Base-by-base conservation (phyloP, 2,888 invertebrate species). In the Xestia ashworthii region DNA sequence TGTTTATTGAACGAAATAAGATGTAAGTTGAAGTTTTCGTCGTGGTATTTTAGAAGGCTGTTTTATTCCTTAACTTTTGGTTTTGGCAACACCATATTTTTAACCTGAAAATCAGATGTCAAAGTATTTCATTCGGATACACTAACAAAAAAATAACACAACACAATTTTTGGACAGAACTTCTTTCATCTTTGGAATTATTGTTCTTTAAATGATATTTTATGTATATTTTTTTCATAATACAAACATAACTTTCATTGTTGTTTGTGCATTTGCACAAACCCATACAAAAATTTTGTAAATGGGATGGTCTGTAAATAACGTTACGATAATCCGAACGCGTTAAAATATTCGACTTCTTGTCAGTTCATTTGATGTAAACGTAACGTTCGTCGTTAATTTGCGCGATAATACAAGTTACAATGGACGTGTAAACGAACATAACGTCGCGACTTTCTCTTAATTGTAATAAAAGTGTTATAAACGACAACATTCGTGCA, bases 401-500 rank as follows among this genome's bases (percentile, higher is more conserved):
- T 93, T 93, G 90, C 90, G 92, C 90, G 90, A 92, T 88, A 91
- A 89, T 92, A 91, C 90, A 89, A 91, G 86, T 90, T 90, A 89
- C 87, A 90, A 93, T 93, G 93, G 92, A 91, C 92, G 92, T 93
- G 91, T 93, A 91, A 91, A 87, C 85, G 86, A 89, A 84, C 77
- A 77, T 80, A 87, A 84, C 83, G 87, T 89, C 82, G 84, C 85
- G 83, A 91, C 91, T 93, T 92, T 92, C 90, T 91, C 91, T 89
- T 89, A 89, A 86, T 89, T 89, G 86, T 88, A 83, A 73, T 77
- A 79, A 74, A 72, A 90, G 87, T 90, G 86, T 81, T 85, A 55
- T 71, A 71, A 76, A 84, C 72, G 85, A 80, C 64, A 76, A 82
- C 53, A 80, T 71, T 78, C 73, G 79, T 71, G 79, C 75, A 82